phyloP scores from a whole-genome alignment of 2,113 vertebrate species.

The Oryctolagus cuniculus region mOryCun1.1 NC_091437.1:20083501-20084000 shows the following conservation, averaged over 20 bases:
- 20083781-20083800: neutral
- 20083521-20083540: constrained; percentile 6
- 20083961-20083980: constrained; percentile 70
- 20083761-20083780: neutral
- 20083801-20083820: neutral
- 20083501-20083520: constrained; percentile 23
- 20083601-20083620: neutral
- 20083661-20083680: constrained; percentile 58
- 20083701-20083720: neutral
- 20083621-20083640: neutral
- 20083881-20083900: constrained; percentile 81
- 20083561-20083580: constrained; percentile 34
- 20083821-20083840: neutral
- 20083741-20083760: neutral
- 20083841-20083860: neutral
- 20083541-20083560: neutral
- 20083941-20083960: constrained; percentile 61
- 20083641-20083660: constrained; percentile 69
- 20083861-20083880: constrained; percentile 62
- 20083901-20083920: constrained; percentile 62
- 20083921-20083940: constrained; percentile 79
- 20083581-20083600: constrained; percentile 57
- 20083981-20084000: constrained; percentile 74
- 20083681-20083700: constrained; percentile 6
- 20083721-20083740: neutral